Base-by-base conservation (phyloP, 23 tunicate genomes). In the Corella eumyota region DNA sequence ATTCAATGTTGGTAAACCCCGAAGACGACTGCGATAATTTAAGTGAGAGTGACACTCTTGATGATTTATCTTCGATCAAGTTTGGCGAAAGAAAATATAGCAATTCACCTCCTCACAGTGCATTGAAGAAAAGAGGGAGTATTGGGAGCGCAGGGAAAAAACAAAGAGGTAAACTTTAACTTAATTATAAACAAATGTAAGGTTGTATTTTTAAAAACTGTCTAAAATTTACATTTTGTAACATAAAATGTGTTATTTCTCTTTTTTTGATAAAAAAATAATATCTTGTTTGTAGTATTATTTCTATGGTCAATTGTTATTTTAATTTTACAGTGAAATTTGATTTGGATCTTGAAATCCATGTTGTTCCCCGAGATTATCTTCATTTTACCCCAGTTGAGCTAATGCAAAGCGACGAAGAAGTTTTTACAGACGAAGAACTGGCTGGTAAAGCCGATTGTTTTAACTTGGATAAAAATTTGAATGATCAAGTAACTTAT, bases 251-350 rank as follows among this genome's bases (percentile, higher is more conserved):
- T 45, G 25, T 17, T 20, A 64, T 48, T 64, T 64, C 22, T 6
- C 49, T 21, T 21, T 44, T 25, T n/a, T 45, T 47, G 13, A 45
- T 0, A 0, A n/a, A n/a, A n/a, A n/a, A n/a, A n/a, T n/a, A n/a
- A n/a, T n/a, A n/a, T n/a, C n/a, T n/a, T n/a, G n/a, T n/a, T n/a
- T n/a, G n/a, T n/a, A n/a, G n/a, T n/a, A n/a, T n/a, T n/a, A n/a
- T n/a, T n/a, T n/a, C n/a, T n/a, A n/a, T n/a, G n/a, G n/a, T n/a
- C n/a, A n/a, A n/a, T n/a, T n/a, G n/a, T n/a, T n/a, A n/a, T n/a
- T n/a, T n/a, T n/a, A n/a, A n/a, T n/a, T n/a, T n/a, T n/a, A 27
- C 70, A 88, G 96, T 88, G 52, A 61, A 88, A 62, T 88, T 88
- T 48, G 96, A 88, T 58, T 56, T 79, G 66, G 96, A 78, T 32